Percentiles rank a stretch among this genome's conserved stretches.
Conservation (phyloP, 2,888 invertebrate species). For the Pemphredon lugubris region DNA sequence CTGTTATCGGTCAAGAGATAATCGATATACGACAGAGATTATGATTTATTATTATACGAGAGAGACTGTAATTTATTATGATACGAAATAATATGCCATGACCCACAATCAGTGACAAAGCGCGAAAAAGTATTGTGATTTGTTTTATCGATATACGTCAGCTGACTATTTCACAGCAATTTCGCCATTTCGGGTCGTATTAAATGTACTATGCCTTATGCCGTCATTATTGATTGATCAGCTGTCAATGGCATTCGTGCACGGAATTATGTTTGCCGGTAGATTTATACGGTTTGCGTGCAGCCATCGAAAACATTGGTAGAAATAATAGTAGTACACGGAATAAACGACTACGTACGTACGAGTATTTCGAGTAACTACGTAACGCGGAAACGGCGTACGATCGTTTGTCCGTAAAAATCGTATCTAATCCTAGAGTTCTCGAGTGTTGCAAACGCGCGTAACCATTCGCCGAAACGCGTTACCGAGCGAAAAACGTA, state of each 20-base stretch:
- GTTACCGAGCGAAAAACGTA: too few relatives aligned
- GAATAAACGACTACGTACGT: background rate
- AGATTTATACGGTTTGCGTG: conserved; percentile 43
- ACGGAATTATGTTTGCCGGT: conserved; percentile 29
- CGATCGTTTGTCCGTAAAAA: too few relatives aligned
- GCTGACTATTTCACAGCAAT: conserved; percentile 18
- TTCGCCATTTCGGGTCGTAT: conserved; percentile 7
- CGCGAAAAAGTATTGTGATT: conserved; percentile 14
- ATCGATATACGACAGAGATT: too few relatives aligned
- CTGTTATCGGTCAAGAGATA: too few relatives aligned
- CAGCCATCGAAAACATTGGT: conserved; percentile 22
- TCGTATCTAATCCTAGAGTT: too few relatives aligned
- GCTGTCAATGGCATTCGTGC: conserved; percentile 48
- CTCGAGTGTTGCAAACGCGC: too few relatives aligned
- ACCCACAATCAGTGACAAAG: background rate
- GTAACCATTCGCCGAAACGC: too few relatives aligned
- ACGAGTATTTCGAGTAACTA: too few relatives aligned
- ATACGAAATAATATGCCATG: background rate
- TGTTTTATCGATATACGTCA: conserved; percentile 13
- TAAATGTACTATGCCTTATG: conserved; percentile 43
- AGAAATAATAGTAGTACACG: conserved; percentile 12
- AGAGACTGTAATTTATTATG: background rate
- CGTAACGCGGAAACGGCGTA: too few relatives aligned
- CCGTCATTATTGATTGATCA: conserved; percentile 49
- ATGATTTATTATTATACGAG: too few relatives aligned